Conservation (phyloP, 2,797 vertebrate genomes). For the Numenius phaeopus region DNA sequence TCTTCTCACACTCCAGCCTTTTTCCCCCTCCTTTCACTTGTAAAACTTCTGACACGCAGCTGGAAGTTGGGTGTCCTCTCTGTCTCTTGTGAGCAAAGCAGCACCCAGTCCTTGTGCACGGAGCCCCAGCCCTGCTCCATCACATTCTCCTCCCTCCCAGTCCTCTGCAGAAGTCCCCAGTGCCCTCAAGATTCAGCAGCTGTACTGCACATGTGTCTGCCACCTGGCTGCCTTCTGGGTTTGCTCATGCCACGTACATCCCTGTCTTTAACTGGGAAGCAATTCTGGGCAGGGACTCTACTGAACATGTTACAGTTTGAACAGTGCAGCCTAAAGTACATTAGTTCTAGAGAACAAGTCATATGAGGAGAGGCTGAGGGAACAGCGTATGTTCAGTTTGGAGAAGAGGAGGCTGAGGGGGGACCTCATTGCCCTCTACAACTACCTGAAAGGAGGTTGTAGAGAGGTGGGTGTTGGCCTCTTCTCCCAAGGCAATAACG, state of each 20-base stretch:
- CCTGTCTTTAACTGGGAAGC: neutral
- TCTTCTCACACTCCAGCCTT: neutral
- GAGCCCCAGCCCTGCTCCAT: neutral
- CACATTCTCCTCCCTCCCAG: neutral
- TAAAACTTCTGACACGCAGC: neutral
- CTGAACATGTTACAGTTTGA: neutral
- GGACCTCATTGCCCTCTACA: no score
- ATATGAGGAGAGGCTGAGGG: no score
- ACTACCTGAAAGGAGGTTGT: no score
- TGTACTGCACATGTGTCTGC: neutral
- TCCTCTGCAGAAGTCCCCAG: neutral
- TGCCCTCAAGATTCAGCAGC: neutral
- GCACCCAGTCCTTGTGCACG: neutral
- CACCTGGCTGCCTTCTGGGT: neutral
- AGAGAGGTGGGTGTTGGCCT: no score
- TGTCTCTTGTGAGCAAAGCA: neutral
- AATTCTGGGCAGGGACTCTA: neutral
- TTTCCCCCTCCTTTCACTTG: neutral
- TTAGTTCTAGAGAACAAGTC: neutral
- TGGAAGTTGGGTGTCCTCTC: neutral
- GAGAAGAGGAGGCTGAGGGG: no score
- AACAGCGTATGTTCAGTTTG: no score
- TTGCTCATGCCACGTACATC: neutral
- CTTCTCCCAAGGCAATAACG: no score
- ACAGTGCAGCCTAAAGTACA: neutral